Percentiles rank a stretch among this genome's conserved stretches.
These are phyloP conservation scores for Eolophus roseicapilla DNA, from an alignment of 2,113 vertebrate genomes.

Conservation along the genomic window DNA sequence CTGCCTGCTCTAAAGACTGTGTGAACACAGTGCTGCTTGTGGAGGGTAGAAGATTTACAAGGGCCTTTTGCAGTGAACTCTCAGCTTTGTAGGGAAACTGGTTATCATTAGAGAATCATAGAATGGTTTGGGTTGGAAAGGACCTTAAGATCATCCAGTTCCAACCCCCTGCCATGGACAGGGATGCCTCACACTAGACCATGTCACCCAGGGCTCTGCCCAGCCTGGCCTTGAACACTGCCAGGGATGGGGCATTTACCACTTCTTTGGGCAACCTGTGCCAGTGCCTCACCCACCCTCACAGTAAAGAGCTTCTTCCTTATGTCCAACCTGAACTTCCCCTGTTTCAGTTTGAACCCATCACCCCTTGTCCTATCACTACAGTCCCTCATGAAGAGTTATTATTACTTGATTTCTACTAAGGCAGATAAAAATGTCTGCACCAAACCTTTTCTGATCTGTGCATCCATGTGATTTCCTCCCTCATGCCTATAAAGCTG, in stretches of 20 bases:
- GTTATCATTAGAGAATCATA: background rate
- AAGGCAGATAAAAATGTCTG: background rate
- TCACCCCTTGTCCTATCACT: background rate
- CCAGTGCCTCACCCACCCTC: background rate
- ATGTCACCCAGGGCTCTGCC: background rate
- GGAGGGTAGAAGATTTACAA: background rate
- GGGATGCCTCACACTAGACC: background rate
- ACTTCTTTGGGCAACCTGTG: background rate
- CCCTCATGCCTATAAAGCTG: background rate
- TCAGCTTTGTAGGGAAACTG: background rate
- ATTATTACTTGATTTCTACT: background rate
- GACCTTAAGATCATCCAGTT: background rate
- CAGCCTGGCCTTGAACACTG: background rate
- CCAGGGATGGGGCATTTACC: background rate
- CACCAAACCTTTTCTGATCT: background rate
- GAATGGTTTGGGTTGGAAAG: background rate
- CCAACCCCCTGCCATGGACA: background rate
- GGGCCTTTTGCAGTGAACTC: background rate
- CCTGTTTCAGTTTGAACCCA: background rate
- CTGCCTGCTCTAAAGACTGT: background rate
- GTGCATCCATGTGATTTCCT: background rate
- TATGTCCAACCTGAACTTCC: background rate
- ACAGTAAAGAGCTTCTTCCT: background rate
- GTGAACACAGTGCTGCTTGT: background rate
- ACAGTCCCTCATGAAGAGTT: background rate